Evolutionary conservation across 2,113 vertebrate genomes (phyloP).

Genomic region (Mixornis gularis): DNA sequence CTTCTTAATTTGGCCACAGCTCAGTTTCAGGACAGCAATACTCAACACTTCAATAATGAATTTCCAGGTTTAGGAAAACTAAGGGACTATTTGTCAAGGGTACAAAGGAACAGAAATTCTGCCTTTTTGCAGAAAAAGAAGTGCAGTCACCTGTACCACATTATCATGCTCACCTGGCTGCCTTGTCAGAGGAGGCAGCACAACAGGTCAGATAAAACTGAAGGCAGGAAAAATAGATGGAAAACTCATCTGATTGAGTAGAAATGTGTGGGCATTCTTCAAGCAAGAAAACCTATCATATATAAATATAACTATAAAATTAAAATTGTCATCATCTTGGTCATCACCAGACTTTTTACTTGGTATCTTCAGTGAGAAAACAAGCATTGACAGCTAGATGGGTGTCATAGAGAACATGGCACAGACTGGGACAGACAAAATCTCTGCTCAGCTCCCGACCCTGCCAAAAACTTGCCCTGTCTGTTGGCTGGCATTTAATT

Average conservation of each 20-base stretch:
- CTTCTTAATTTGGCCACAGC: not conserved
- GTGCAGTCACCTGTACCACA: not conserved
- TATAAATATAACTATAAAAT: not conserved
- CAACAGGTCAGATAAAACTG: not conserved
- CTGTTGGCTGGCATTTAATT: not conserved
- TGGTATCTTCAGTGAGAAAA: not conserved
- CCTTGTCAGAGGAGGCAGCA: not conserved
- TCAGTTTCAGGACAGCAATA: not conserved
- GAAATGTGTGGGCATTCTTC: not conserved
- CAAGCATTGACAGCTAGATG: not conserved
- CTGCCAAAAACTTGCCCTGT: not conserved
- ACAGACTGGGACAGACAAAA: not conserved
- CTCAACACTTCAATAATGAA: slow-evolving; percentile 15
- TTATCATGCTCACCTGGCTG: not conserved
- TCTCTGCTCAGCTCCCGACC: not conserved
- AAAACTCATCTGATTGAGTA: not conserved
- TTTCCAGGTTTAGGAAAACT: rapidly evolving
- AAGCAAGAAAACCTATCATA: not conserved
- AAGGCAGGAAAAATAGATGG: not conserved
- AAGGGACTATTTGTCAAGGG: not conserved
- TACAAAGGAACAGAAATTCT: not conserved
- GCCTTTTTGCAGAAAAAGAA: not conserved
- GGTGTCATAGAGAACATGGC: not conserved
- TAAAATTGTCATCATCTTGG: not conserved
- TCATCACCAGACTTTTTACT: not conserved